Conservation (phyloP, 2,888 invertebrate genomes). For the Protula sp. region DNA sequence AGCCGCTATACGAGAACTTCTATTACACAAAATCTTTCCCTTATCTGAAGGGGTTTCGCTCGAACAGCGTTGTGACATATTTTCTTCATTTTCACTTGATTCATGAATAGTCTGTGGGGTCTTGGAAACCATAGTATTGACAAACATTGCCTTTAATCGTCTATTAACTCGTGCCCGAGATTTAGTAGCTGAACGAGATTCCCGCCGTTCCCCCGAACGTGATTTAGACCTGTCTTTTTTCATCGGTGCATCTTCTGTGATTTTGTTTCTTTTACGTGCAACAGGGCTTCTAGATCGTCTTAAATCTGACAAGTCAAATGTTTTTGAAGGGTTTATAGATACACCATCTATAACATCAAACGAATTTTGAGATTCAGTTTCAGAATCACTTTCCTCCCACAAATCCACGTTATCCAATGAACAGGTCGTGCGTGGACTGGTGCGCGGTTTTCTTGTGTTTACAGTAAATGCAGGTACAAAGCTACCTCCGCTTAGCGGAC, state of each 20-base stretch:
- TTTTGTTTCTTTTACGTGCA: background rate
- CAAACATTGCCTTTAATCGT: background rate
- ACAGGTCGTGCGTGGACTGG: background rate
- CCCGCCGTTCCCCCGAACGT: background rate
- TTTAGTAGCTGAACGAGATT: background rate
- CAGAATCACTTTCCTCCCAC: background rate
- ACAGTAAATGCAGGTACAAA: background rate
- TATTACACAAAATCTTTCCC: background rate
- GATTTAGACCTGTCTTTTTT: background rate
- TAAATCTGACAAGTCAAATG: background rate
- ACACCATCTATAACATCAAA: background rate
- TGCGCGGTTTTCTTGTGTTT: background rate
- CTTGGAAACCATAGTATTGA: background rate
- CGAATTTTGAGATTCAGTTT: background rate
- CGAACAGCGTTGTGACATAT: background rate
- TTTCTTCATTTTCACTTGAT: background rate
- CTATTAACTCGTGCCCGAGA: background rate
- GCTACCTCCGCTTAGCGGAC: background rate
- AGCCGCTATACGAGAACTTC: background rate
- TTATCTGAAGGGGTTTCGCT: background rate
- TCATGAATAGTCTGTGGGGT: background rate
- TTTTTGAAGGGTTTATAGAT: background rate
- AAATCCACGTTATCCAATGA: background rate
- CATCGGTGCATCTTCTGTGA: background rate
- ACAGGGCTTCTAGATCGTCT: background rate